These are phyloP conservation scores for Phocides pigmalion DNA, from an alignment of 1,140 invertebrate genomes.

Conservation along the genomic window DNA sequence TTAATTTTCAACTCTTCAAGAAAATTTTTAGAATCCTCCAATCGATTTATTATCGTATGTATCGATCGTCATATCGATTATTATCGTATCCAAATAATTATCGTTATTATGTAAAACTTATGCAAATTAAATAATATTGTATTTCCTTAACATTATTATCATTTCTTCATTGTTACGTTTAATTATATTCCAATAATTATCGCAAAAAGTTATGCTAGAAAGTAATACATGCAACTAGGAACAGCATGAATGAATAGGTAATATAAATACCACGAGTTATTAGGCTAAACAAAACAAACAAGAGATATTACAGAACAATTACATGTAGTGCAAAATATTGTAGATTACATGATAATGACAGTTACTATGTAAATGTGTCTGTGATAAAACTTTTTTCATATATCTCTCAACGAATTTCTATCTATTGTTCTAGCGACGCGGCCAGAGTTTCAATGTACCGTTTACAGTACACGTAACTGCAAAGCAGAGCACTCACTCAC, in stretches of 20 bases:
- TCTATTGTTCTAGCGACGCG: constrained; percentile 74
- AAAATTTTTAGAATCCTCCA: too few species aligned
- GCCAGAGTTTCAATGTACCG: constrained; percentile 66
- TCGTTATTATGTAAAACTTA: too few species aligned
- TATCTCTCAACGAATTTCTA: constrained; percentile 70
- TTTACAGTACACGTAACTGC: constrained; percentile 64
- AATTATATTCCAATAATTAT: constrained; percentile 1
- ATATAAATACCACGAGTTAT: background rate
- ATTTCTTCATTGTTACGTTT: background rate
- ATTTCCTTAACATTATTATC: background rate
- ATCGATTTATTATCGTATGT: too few species aligned
- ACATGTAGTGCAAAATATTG: constrained; percentile 4
- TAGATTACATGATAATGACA: constrained; percentile 24
- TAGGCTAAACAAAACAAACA: constrained; percentile 18
- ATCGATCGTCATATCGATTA: too few species aligned
- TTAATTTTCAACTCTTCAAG: too few species aligned
- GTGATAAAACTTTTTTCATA: constrained; percentile 50
- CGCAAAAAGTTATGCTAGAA: constrained; percentile 1
- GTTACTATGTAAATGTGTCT: constrained; percentile 43
- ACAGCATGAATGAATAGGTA: constrained; percentile 4
- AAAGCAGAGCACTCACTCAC: constrained; percentile 71
- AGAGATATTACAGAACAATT: constrained; percentile 19
- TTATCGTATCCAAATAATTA: too few species aligned
- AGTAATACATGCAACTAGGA: background rate
- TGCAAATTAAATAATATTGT: background rate